phyloP scores from a whole-genome alignment of 35 echinoderm and acorn worm species.

The Nesometra sesokonis region DNA sequence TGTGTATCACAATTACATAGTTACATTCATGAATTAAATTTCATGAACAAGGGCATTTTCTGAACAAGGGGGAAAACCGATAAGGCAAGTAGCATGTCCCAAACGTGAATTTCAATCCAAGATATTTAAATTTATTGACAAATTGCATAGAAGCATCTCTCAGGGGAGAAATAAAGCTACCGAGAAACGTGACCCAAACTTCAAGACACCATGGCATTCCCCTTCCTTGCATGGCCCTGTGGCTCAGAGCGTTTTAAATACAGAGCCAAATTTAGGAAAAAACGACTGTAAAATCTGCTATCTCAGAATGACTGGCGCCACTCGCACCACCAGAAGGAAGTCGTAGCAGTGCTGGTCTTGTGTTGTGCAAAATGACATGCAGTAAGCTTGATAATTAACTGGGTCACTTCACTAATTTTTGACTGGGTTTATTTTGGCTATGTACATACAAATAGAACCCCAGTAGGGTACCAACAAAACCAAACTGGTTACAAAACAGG shows the following conservation, averaged over 20 bases:
- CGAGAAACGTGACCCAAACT: not conserved
- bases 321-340: not conserved
- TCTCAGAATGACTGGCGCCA: not conserved
- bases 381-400: not conserved
- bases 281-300: not conserved
- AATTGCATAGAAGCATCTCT: not conserved
- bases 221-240: not conserved
- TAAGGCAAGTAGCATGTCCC: not conserved
- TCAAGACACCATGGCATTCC: not conserved
- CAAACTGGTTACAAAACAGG: not conserved
- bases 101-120: not conserved
- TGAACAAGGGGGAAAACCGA: not conserved
- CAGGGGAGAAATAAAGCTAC: not conserved
- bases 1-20: too few species aligned
- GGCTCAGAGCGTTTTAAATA: not conserved
- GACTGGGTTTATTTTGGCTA: not conserved
- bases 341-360: not conserved
- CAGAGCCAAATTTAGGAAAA: not conserved
- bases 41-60: not conserved
- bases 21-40: not conserved
- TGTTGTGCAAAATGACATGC: not conserved
- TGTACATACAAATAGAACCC: not conserved
- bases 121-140: not conserved
- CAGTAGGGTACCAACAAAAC: not conserved
- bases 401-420: not conserved